phyloP scores from a whole-genome alignment of 1,140 invertebrate species.

The Cotesia typhae region DNA sequence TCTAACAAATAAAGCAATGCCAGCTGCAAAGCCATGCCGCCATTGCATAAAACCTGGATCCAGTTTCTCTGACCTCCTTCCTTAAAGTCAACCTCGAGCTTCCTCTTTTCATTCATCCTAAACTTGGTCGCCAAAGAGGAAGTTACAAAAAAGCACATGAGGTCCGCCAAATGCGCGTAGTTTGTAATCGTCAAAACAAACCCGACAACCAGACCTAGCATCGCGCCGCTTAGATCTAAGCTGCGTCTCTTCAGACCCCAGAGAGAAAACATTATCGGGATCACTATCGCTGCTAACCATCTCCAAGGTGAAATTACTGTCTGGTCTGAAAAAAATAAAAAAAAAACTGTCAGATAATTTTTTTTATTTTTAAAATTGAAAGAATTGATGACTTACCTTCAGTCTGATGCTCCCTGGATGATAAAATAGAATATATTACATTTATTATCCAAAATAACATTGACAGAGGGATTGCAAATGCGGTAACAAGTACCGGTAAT shows the following conservation, averaged over 20 bases:
- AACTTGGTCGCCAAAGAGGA: conserved; percentile 87
- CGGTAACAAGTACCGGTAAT: conserved; percentile 71
- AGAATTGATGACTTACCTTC: conserved; percentile 65
- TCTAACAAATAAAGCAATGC: conserved; percentile 84
- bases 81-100: conserved; percentile 82
- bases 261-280: conserved; percentile 73
- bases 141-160: conserved; percentile 82
- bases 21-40: conserved; percentile 82
- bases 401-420: conserved; percentile 58
- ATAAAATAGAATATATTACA: conserved; percentile 71
- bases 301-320: conserved; percentile 75
- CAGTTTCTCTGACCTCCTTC: conserved; percentile 90
- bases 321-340: conserved; percentile 64
- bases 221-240: conserved; percentile 75
- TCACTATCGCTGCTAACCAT: conserved; percentile 76
- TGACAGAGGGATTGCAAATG: conserved; percentile 75
- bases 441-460: conserved; percentile 79
- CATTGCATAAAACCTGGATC: conserved; percentile 91
- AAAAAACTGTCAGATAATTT: too few species aligned
- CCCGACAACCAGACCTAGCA: conserved; percentile 78
- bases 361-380: conserved; percentile 12
- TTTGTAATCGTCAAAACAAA: conserved; percentile 84
- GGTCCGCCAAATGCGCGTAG: conserved; percentile 77
- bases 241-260: conserved; percentile 76
- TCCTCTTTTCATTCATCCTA: conserved; percentile 73